Percentiles rank a stretch among this genome's conserved stretches.
phyloP scores from a whole-genome alignment of 2,888 invertebrate species.

The Piscicola geometra region DNA sequence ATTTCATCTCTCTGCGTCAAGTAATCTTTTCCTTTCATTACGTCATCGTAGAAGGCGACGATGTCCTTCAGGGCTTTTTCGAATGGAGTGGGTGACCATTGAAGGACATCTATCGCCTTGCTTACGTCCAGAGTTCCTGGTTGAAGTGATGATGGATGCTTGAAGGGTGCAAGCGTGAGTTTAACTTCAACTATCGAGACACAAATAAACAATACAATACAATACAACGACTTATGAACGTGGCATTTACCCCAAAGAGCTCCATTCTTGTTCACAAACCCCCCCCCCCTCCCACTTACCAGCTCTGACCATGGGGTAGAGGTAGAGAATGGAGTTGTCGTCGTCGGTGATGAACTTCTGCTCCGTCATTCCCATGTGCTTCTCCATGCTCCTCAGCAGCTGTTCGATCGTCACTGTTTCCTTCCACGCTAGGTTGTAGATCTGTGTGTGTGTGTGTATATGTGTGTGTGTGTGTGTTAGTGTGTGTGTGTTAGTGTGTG shows the following conservation, averaged over 20 bases:
- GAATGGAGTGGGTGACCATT: constrained; percentile 54
- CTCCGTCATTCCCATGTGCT: constrained; percentile 35
- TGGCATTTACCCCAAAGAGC: not conserved
- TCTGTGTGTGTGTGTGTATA: too few species aligned
- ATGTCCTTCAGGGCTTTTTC: constrained; percentile 50
- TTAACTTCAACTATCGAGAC: too few species aligned
- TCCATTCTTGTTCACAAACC: not conserved
- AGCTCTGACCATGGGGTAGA: constrained; percentile 56
- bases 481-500: too few species aligned
- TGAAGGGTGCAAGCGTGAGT: too few species aligned
- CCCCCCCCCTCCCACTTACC: constrained; percentile 45
- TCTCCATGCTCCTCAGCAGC: constrained; percentile 49
- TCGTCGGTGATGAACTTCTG: constrained; percentile 25
- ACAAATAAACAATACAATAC: too few species aligned
- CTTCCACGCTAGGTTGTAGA: constrained; percentile 55
- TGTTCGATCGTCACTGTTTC: constrained; percentile 51
- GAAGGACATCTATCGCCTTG: constrained; percentile 51
- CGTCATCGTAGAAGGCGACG: constrained; percentile 54
- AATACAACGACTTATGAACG: too few species aligned
- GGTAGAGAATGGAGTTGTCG: constrained; percentile 44
- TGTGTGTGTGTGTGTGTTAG: too few species aligned
- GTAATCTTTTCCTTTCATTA: constrained; percentile 46
- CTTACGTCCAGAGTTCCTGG: constrained; percentile 49
- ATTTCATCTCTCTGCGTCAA: constrained; percentile 47
- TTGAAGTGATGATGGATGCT: not conserved